Base-by-base conservation (phyloP, 1,140 invertebrate species). In the Mactra quadrangularis region DNA sequence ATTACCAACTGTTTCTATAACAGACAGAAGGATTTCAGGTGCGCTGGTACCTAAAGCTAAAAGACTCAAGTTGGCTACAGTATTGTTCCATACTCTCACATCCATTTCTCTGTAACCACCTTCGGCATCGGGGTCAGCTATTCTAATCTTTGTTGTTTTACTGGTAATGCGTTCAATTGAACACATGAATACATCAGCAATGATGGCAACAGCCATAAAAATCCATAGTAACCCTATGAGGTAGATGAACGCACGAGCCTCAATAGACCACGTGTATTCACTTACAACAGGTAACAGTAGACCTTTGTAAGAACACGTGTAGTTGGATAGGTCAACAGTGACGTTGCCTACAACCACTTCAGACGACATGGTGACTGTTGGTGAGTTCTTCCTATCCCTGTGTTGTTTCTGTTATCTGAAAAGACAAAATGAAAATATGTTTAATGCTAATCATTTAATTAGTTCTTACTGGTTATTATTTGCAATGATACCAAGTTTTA, bases 161-260 rank as follows among this genome's bases (percentile, higher is more conserved):
- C 94, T 95, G 0, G 95, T 96, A 82, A 96, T 96, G 76, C 94
- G 94, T 88, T 96, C 95, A 78, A 96, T 95, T 70, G 95, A 91
- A 59, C 95, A 94, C 95, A 95, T 95, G 88, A 95, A 95, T 50
- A 94, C 91, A 86, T 95, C 94, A 11, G 94, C 94, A 9, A 95
- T 93, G 83, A 96, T 95, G 68, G 95, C 94, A 6, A 95, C 89
- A n/a, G 93, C 94, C 59, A 94, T 82, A 77, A 94, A 94, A 68
- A 91, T 91, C 90, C 95, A 95, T 4, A 95, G 82, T 0, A 96
- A 90, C 7, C 93, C 94, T 17, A 94, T 60, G 4, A 95, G 87
- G 89, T 95, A 95, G 15, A 95, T 81, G 59, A 91, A 84, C 4
- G 93, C 94, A 4, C 95, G 88, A 15, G 92, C 89, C 25, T 84